Base-by-base conservation (phyloP, 1,140 invertebrate species). In the Macrostomum lignano region DNA sequence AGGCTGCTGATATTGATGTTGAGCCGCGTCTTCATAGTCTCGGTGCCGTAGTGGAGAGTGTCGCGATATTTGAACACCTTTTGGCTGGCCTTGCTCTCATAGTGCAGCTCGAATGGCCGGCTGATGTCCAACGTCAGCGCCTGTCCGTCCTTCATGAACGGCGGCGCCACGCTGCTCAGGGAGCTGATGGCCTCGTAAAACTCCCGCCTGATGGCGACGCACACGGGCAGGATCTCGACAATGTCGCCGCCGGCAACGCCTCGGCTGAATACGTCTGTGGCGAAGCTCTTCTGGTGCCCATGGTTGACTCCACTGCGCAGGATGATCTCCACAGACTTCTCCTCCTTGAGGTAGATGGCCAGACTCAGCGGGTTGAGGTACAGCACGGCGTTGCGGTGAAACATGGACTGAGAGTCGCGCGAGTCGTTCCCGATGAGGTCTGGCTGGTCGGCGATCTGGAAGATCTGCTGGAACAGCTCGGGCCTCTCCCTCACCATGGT, bases 401-500 rank as follows among this genome's bases (percentile, higher is more conserved):
- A 28, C 26, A 28, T 28, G 19, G 26, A 28, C 9, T 7, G 15
- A 14, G 19, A 15, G 9, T 28, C 26, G 19, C 26, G 26, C 15
- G 15, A 15, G 15, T 28, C 26, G 9, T 28, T 28, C 19, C 26
- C 3, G 19, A 28, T 17, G 15, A 28, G 19, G 19, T 28, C 26
- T 28, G 26, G 26, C 15, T 17, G 19, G 9, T 28, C 26, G 26
- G 26, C 14, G 4, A 28, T 28, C 19, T 28, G 26, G 9, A 15
- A 28, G 9, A 28, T 28, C 9, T 28, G 26, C 19, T 28, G 26
- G 19, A 28, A 28, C 5, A 28, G 26, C 19, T 28, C 26, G 19
- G 26, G 26, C 19, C 26, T 28, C 19, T 28, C 26, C 9, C 19
- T 28, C 4, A 28, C 19, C 26, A 28, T 28, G 15, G 26, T 28